A percentile compares a stretch with the other conserved stretches of the same genome.
Conservation (phyloP, 1,140 invertebrate species). For the Leptoteleia sp. region DNA sequence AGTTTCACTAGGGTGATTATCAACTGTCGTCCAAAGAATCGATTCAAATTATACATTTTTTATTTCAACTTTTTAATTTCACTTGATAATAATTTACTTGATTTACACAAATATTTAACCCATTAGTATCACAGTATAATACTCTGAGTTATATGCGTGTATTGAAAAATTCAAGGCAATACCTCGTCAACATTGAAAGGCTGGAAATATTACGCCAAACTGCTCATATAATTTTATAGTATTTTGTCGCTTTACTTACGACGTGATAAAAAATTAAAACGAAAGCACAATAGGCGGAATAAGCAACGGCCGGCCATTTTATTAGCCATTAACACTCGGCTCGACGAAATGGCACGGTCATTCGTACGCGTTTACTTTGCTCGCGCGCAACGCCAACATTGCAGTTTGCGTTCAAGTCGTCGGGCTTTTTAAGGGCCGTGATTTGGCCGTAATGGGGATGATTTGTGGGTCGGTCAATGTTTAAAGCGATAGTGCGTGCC, state of each 20-base stretch:
- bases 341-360: conserved; percentile 1
- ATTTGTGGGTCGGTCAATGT: not conserved
- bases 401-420: conserved; percentile 1
- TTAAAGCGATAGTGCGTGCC: not conserved
- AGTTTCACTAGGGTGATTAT: no score
- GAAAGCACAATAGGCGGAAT: not conserved
- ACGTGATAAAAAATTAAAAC: no score
- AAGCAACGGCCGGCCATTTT: conserved; percentile 2
- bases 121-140: no score
- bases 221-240: not conserved
- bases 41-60: no score
- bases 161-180: no score
- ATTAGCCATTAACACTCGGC: conserved; percentile 5
- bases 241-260: not conserved
- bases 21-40: no score
- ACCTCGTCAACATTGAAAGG: no score
- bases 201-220: no score
- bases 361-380: conserved; percentile 5
- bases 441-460: not conserved
- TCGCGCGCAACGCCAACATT: conserved; percentile 5
- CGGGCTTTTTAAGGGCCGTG: conserved; percentile 2
- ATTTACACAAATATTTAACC: no score
- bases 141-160: no score
- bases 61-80: no score
- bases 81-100: no score